Percentiles rank a stretch among this genome's conserved stretches.
Evolutionary conservation across 2,113 vertebrate genomes (phyloP).

Genomic region (Neodon shergylaensis): DNA sequence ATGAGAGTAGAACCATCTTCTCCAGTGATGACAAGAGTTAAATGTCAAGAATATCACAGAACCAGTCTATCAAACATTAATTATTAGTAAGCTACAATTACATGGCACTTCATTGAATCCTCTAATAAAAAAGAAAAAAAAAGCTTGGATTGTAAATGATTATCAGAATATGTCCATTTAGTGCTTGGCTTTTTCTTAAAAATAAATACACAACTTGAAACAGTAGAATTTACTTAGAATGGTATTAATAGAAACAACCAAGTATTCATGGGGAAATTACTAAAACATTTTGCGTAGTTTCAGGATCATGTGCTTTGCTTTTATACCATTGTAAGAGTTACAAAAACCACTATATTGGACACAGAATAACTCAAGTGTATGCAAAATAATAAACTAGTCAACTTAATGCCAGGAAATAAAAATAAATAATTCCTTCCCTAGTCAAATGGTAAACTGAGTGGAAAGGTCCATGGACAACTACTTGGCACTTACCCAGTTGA

Average conservation of each 20-base stretch:
- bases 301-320: constrained; percentile 75
- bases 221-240: constrained; percentile 63
- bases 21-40: constrained; percentile 67
- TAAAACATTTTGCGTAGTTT: constrained; percentile 38
- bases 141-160: constrained; percentile 67
- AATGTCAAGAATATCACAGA: constrained; percentile 73
- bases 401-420: constrained; percentile 63
- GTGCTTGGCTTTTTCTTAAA: constrained; percentile 67
- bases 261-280: constrained; percentile 11
- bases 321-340: constrained; percentile 62
- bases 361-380: constrained; percentile 69
- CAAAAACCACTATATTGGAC: constrained; percentile 59
- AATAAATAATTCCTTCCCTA: constrained; percentile 63
- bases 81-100: constrained; percentile 73
- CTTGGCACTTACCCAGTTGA: constrained; percentile 76
- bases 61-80: constrained; percentile 73
- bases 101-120: constrained; percentile 58
- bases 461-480: constrained; percentile 59
- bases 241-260: constrained; percentile 64
- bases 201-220: constrained; percentile 59
- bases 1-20: constrained; percentile 61
- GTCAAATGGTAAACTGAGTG: constrained; percentile 63
- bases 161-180: constrained; percentile 70
- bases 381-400: constrained; percentile 64
- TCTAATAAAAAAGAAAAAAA: not conserved